phyloP scores from a whole-genome alignment of 2,113 vertebrate genomes.

The Prochilodus magdalenae region DNA sequence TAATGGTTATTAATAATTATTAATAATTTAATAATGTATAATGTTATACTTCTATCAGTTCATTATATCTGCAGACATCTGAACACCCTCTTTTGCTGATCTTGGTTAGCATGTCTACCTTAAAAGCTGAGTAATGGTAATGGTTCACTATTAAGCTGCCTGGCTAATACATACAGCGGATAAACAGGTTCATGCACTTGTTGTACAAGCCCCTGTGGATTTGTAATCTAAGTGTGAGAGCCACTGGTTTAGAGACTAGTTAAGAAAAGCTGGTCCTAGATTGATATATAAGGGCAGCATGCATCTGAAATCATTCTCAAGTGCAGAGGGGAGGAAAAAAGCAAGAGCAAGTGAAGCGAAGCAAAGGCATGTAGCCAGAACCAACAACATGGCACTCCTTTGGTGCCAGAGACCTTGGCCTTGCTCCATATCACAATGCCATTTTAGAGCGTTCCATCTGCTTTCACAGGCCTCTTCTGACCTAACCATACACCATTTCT shows the following conservation, averaged over 20 bases:
- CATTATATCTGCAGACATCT: too few relatives aligned
- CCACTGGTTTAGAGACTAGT: neutral
- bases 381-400: neutral
- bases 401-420: neutral
- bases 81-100: too few relatives aligned
- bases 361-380: neutral
- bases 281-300: constrained; percentile 22
- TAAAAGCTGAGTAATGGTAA: too few relatives aligned
- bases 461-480: neutral
- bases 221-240: neutral
- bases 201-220: too few relatives aligned
- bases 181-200: too few relatives aligned
- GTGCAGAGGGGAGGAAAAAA: constrained; percentile 40
- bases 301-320: neutral
- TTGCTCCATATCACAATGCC: neutral
- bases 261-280: constrained; percentile 2
- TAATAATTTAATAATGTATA: too few relatives aligned
- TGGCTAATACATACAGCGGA: too few relatives aligned
- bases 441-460: neutral
- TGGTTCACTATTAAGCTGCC: too few relatives aligned
- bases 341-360: neutral
- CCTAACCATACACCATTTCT: neutral
- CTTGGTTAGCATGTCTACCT: too few relatives aligned
- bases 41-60: too few relatives aligned
- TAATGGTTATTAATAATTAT: too few relatives aligned